These are phyloP conservation scores for Pimpla rufipes DNA, from an alignment of 2,888 invertebrate genomes.

Conservation along the genomic window DNA sequence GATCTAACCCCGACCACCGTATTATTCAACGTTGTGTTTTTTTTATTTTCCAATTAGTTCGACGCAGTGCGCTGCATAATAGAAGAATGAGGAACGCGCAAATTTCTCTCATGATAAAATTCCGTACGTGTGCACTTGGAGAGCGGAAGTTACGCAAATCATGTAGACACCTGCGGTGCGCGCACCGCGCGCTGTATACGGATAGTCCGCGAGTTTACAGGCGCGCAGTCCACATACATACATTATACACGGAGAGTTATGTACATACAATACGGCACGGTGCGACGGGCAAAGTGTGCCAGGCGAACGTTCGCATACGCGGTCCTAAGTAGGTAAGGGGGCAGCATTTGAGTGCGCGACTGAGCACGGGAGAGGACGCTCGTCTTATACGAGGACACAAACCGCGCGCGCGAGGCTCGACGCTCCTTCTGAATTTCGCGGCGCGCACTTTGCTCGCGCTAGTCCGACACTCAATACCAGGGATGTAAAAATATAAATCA, in stretches of 20 bases:
- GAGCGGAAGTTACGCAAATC: conserved; percentile 71
- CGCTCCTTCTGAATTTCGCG: conserved; percentile 4
- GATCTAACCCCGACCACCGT: background rate
- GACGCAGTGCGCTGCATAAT: conserved; percentile 28
- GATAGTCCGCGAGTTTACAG: background rate
- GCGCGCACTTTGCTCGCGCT: background rate
- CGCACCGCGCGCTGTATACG: conserved; percentile 13
- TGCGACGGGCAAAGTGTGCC: conserved; percentile 58
- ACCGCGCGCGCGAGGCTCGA: background rate
- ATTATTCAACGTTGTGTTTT: background rate
- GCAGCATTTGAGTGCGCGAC: conserved; percentile 51
- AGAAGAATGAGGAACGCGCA: conserved; percentile 32
- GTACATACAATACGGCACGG: conserved; percentile 24
- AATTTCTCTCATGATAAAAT: conserved; percentile 68
- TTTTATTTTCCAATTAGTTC: background rate
- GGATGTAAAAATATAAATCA: too few species aligned
- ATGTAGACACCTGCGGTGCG: conserved; percentile 47
- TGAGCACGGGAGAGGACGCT: conserved; percentile 33
- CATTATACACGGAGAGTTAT: background rate
- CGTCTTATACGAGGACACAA: conserved; percentile 63
- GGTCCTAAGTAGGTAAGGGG: conserved; percentile 60
- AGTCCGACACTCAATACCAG: background rate
- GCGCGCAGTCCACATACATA: conserved; percentile 2
- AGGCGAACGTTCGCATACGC: conserved; percentile 58
- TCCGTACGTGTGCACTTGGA: conserved; percentile 37